phyloP scores from a whole-genome alignment of 1,140 invertebrate species.

The Eumeta japonica region DNA sequence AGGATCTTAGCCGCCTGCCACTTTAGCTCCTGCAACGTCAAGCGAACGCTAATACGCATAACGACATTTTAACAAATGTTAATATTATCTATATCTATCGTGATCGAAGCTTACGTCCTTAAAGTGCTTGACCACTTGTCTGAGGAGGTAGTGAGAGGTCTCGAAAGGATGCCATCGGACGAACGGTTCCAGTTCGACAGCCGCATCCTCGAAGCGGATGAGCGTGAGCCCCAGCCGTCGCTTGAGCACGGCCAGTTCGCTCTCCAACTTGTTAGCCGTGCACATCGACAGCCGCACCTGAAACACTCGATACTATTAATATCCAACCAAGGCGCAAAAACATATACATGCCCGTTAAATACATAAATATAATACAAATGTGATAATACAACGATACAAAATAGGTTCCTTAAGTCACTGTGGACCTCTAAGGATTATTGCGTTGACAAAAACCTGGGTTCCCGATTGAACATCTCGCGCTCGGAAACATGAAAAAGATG shows the following conservation, averaged over 20 bases:
- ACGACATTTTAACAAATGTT: not conserved
- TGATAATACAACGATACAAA: too few relatives aligned
- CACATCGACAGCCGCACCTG: constrained; percentile 80
- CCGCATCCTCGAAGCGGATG: constrained; percentile 95
- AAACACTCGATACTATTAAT: too few relatives aligned
- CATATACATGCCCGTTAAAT: too few relatives aligned
- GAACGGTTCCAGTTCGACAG: constrained; percentile 88
- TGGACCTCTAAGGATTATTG: too few relatives aligned
- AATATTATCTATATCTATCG: too few relatives aligned
- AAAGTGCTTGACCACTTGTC: constrained; percentile 78
- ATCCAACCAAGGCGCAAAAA: too few relatives aligned
- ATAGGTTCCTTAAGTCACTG: too few relatives aligned
- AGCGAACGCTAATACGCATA: not conserved
- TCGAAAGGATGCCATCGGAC: constrained; percentile 85
- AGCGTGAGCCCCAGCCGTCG: constrained; percentile 82
- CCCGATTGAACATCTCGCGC: too few relatives aligned
- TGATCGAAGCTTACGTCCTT: constrained; percentile 72
- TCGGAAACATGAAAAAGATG: too few relatives aligned
- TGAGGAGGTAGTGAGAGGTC: constrained; percentile 76
- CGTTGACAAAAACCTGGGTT: too few relatives aligned
- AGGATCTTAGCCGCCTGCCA: constrained; percentile 94
- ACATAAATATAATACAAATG: too few relatives aligned
- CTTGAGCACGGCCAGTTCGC: constrained; percentile 76
- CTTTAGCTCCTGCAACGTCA: constrained; percentile 78
- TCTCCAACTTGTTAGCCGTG: constrained; percentile 75